These are phyloP conservation scores for Heloderma charlesbogerti DNA, from an alignment of 2,113 vertebrate genomes.

Conservation along the genomic window DNA sequence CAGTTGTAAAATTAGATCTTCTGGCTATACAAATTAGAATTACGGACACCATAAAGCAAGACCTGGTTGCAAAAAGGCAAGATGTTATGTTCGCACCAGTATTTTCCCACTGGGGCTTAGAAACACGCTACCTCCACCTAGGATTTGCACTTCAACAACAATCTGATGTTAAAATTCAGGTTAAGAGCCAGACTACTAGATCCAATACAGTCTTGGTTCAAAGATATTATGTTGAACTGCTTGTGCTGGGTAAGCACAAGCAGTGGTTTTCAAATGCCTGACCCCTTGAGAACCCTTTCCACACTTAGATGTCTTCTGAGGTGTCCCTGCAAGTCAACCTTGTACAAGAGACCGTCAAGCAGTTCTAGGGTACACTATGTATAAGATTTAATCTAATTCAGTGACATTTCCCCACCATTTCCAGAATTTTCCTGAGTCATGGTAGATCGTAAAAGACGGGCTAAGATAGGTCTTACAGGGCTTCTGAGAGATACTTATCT, in stretches of 20 bases:
- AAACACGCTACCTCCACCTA: background rate
- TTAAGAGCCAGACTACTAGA: too few relatives aligned
- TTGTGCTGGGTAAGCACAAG: too few relatives aligned
- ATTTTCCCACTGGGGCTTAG: rapidly evolving
- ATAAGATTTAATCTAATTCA: background rate
- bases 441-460: background rate
- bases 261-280: background rate
- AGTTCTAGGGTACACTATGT: background rate
- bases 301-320: background rate
- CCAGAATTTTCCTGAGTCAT: background rate
- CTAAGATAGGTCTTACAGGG: background rate
- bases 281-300: background rate
- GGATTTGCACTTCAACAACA: background rate
- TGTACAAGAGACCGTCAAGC: background rate
- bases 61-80: rapidly evolving
- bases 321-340: background rate
- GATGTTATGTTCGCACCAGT: rapidly evolving
- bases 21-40: rapidly evolving
- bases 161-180: background rate
- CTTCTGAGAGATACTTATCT: background rate
- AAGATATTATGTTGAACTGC: background rate
- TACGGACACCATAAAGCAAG: rapidly evolving
- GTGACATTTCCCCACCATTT: background rate
- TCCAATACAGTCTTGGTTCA: background rate
- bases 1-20: rapidly evolving